Evolutionary conservation across 2,888 invertebrate species (phyloP), one percentile per base, ranked within the genome.

Genomic region (Apotomis turbidana): DNA sequence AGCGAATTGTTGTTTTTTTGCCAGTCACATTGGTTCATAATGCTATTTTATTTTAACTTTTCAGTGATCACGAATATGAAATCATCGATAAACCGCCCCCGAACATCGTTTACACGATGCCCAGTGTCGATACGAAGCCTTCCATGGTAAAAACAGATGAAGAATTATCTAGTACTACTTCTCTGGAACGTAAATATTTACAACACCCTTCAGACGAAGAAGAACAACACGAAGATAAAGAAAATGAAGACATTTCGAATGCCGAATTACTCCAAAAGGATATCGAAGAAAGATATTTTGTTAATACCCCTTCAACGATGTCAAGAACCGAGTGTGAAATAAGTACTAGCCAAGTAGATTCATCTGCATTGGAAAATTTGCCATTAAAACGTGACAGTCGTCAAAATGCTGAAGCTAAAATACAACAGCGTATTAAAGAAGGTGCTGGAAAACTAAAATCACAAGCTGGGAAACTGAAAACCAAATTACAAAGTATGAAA

Each of bases 41-140:
- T 49, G 10, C 5, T 49, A 10, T 49, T 41, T 41, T 41, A 6
- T 41, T 41, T 41, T 41, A 4, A 5, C 0, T 41, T 41, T 41
- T 41, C 94, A 98, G 97, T 95, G 97, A 97, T 95, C 97, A 98
- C 95, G 97, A 97, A 92, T 98, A 98, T 94, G 98, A 98, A 94
- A 97, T 97, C 80, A 96, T 98, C 88, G 97, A 96, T 86, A 96
- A 96, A 81, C 96, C 96, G 76, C 92, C 87, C 41, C 87, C 89
- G 55, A 87, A 88, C 92, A 89, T 90, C 77, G 80, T 87, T 77
- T 91, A 87, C 80, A 88, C 90, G 63, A 78, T 85, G 71, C 86
- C 88, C 41, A 87, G 85, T 80, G 79, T 87, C 75, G 92, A 94
- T 69, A 90, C 91, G 76, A 90, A 86, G 76, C 79, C 85, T 62